Base-by-base conservation (phyloP, 2,113 vertebrate species). In the Candoia aspera region DNA sequence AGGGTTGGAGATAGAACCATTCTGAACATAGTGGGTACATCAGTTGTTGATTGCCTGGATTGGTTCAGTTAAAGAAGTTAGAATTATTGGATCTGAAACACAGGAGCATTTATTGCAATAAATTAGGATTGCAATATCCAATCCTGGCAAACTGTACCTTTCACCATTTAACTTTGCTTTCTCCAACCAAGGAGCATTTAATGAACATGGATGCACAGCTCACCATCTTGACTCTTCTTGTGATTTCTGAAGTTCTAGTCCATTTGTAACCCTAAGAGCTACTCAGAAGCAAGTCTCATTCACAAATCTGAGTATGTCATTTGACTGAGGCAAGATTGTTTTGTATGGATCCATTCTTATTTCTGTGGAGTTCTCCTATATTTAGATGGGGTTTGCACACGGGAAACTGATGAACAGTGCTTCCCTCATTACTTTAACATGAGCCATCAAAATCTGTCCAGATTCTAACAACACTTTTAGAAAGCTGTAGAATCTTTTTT, bases 1-100 rank as follows among this genome's bases (percentile, higher is more conserved):
- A 93, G 95, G 91, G 60, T 96, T 91, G 57, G 87, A 88, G 88
- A 57, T 53, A 93, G 95, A 23, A 62, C 84, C 89, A 91, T 26
- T 8, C 29, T 13, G 73, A 92, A 24, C 6, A 62, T 11, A 79
- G 49, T 6, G 23, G 53, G 8, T 11, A 23, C 42, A 26, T 46
- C 59, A 64, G 84, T 53, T 37, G 24, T 0, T 0, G 23, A 91
- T 26, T n/a, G 29, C 37, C 42, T 12, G 5, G 2, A 24, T 8
- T n/a, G 87, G 0, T 24, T 86, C 79, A 86, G 42, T 33, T 21
- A 46, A 68, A 86, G 24, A 86, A 91, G 84, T 92, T 91, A 83
- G 2, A 26, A 9, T 0, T 26, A 46, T 85, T 86, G 89, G 62
- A 0, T 0, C 42, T 79, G 17, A 73, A 58, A 87, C 29, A 57